phyloP scores from a whole-genome alignment of 2,888 invertebrate species.

The Hydropsyche betteni region DNA sequence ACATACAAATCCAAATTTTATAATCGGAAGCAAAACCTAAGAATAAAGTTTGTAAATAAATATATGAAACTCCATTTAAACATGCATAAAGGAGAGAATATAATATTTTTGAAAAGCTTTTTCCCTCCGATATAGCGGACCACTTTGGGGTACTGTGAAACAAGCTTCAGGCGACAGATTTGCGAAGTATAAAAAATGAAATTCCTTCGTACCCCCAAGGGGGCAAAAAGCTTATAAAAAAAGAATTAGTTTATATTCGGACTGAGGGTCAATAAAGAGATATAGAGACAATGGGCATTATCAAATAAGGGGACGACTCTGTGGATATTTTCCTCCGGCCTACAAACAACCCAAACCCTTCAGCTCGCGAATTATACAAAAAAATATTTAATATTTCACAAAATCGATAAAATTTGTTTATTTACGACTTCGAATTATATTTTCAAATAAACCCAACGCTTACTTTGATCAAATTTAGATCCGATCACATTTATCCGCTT shows the following conservation, averaged over 20 bases:
- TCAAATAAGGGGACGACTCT: conserved; percentile 41
- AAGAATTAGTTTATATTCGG: conserved; percentile 48
- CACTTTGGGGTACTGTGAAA: conserved; percentile 30
- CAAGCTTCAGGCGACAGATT: conserved; percentile 45
- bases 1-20: too few species aligned
- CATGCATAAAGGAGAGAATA: not conserved
- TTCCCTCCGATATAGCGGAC: not conserved
- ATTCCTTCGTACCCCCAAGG: conserved; percentile 25
- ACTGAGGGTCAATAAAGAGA: conserved; percentile 41
- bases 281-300: conserved; percentile 44
- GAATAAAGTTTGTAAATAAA: too few species aligned
- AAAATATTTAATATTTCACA: too few species aligned
- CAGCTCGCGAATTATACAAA: not conserved
- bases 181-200: conserved; percentile 40
- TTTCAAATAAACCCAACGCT: too few species aligned
- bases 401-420: too few species aligned
- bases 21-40: too few species aligned
- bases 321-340: conserved; percentile 27
- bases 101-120: conserved; percentile 12
- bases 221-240: conserved; percentile 30
- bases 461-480: too few species aligned
- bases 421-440: too few species aligned
- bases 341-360: conserved; percentile 11
- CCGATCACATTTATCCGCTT: too few species aligned
- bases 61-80: not conserved